phyloP scores from a whole-genome alignment of 2,888 invertebrate species.

The Yponomeuta plumbellus region DNA sequence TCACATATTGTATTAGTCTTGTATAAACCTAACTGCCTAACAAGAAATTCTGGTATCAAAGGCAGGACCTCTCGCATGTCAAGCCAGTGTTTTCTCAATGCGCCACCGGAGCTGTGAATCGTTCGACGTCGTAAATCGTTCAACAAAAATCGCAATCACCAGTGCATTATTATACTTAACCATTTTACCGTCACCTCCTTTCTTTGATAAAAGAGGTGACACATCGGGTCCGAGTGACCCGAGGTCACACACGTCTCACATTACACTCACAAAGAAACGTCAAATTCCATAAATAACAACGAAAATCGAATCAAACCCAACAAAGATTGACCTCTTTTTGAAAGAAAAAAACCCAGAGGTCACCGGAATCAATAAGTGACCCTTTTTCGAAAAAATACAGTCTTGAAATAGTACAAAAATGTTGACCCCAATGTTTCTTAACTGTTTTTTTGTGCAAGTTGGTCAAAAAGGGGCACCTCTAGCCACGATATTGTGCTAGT shows the following conservation, averaged over 20 bases:
- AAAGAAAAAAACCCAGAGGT: constrained; percentile 17
- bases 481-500: constrained; percentile 39
- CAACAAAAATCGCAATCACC: background rate
- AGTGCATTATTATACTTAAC: constrained; percentile 21
- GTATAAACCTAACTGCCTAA: no score
- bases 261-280: constrained; percentile 46
- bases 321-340: constrained; percentile 26
- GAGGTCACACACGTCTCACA: constrained; percentile 61
- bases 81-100: no score
- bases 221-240: constrained; percentile 43
- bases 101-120: no score
- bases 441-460: constrained; percentile 35
- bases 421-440: constrained; percentile 45
- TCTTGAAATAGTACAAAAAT: constrained; percentile 35
- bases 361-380: constrained; percentile 39
- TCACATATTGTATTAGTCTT: no score
- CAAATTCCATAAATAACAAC: constrained; percentile 46
- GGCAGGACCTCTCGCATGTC: no score
- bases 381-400: constrained; percentile 36
- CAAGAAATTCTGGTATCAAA: background rate
- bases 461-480: constrained; percentile 56
- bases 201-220: constrained; percentile 12
- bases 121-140: no score
- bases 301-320: constrained; percentile 35
- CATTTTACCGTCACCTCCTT: constrained; percentile 21